Evolutionary conservation across 2,888 invertebrate genomes (phyloP).

Genomic region (Sarcophaga carnaria): DNA sequence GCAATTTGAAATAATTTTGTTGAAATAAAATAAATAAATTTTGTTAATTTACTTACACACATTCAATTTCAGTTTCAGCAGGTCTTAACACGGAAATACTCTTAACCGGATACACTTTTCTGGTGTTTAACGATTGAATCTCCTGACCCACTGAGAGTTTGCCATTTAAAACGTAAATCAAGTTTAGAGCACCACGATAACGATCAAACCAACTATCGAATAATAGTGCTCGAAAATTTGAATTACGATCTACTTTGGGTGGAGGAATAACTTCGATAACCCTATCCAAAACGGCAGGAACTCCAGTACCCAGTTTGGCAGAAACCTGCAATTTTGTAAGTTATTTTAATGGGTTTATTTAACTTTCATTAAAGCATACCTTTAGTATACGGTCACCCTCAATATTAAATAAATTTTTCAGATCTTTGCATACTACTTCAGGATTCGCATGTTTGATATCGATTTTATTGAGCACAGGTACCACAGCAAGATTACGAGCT

Average conservation of each 20-base stretch:
- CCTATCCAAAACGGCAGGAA: conserved; percentile 89
- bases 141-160: conserved; percentile 87
- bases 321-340: conserved; percentile 84
- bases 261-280: conserved; percentile 91
- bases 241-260: conserved; percentile 84
- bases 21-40: not conserved
- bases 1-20: conserved; percentile 1
- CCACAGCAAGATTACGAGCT: conserved; percentile 89
- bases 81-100: conserved; percentile 91
- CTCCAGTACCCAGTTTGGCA: conserved; percentile 94
- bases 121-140: conserved; percentile 87
- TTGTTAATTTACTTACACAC: conserved; percentile 83
- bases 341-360: not conserved
- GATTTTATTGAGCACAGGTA: conserved; percentile 98
- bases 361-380: conserved; percentile 81
- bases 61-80: conserved; percentile 85
- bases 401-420: conserved; percentile 92
- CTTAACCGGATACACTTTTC: conserved; percentile 90
- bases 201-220: conserved; percentile 98
- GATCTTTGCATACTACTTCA: conserved; percentile 89
- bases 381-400: conserved; percentile 87
- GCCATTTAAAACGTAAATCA: conserved; percentile 91
- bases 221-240: conserved; percentile 89
- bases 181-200: conserved; percentile 90
- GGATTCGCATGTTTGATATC: conserved; percentile 96